Evolutionary conservation across 1,140 invertebrate genomes (phyloP).

Genomic region (Gonatopus flavifemur): DNA sequence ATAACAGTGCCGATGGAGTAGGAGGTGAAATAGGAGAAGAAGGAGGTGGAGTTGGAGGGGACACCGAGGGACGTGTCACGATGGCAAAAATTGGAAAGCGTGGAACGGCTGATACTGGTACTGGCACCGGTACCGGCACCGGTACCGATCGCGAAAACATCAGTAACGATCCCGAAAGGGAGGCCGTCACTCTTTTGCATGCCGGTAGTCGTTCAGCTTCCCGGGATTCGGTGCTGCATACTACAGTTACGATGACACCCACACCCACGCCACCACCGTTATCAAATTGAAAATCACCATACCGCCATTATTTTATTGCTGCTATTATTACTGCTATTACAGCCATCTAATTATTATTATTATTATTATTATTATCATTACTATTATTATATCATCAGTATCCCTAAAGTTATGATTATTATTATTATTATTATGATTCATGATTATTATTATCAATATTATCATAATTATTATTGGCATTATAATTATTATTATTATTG

Average conservation of each 20-base stretch:
- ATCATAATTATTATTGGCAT: conserved; percentile 1
- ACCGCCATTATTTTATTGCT: conserved; percentile 15
- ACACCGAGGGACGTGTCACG: conserved; percentile 22
- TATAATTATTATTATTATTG: neutral
- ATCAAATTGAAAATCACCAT: conserved; percentile 39
- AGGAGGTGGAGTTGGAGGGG: conserved; percentile 14
- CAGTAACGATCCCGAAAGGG: conserved; percentile 61
- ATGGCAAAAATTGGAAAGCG: conserved; percentile 24
- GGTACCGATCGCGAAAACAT: conserved; percentile 10
- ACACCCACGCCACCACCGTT: conserved; percentile 47
- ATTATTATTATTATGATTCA: conserved; percentile 18
- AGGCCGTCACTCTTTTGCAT: conserved; percentile 67
- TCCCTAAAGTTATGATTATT: conserved; percentile 15
- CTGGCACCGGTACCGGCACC: neutral
- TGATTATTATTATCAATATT: conserved; percentile 2
- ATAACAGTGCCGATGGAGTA: conserved; percentile 41
- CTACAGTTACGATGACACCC: conserved; percentile 48
- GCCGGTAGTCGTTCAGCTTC: conserved; percentile 70
- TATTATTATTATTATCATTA: conserved; percentile 17
- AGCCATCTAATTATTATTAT: conserved; percentile 21
- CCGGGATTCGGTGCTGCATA: conserved; percentile 65
- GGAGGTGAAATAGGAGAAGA: too few relatives aligned
- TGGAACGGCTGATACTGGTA: neutral
- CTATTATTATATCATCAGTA: conserved; percentile 7
- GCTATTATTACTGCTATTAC: conserved; percentile 26